Evolutionary conservation across 2,113 vertebrate genomes (phyloP), one percentile per base, ranked within the genome.

Genomic region (Dryoscopus gambensis): DNA sequence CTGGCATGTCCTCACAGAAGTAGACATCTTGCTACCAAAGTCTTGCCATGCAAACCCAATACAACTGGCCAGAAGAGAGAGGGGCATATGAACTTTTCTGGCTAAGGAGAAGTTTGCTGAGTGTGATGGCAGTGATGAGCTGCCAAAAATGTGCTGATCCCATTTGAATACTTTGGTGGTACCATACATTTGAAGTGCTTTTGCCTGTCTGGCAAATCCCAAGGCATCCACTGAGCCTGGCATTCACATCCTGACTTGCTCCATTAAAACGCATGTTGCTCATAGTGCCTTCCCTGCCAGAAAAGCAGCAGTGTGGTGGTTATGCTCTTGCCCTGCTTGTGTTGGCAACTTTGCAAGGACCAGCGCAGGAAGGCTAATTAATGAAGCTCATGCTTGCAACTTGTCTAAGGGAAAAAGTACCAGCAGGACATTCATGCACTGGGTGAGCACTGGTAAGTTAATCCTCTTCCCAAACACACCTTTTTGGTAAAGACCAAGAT

Each of bases 341-440:
- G 16, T 21, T 60, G 31, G 46, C 30, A 31, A 3, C 35, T 65
- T 78, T 46, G 17, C 0, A 0, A 65, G 35, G 1, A 3, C 21
- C 21, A 30, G 15, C 8, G 17, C 1, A 1, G 35, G 17, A 78
- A 31, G 25, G 27, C 28, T 75, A 31, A 59, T 60, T 42, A 21
- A 40, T 10, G 23, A 73, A 59, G 13, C 20, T 87, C 19, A 22
- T 37, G 8, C 35, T 55, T 37, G 19, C 44, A 40, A 39, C 22
- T 44, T 68, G 21, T 47, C 42, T 49, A 31, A 10, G 23, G 15
- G 18, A 35, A 53, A 71, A 71, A 9, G 21, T 59, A 49, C 10
- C 19, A 46, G 12, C 35, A 73, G 7, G 28, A 46, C 10, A 47
- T 23, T 77, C 4, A 24, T 25, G 25, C 14, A 21, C 1, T 3